phyloP scores from a whole-genome alignment of 2,113 vertebrate genomes.

The Ciconia stormi region DNA sequence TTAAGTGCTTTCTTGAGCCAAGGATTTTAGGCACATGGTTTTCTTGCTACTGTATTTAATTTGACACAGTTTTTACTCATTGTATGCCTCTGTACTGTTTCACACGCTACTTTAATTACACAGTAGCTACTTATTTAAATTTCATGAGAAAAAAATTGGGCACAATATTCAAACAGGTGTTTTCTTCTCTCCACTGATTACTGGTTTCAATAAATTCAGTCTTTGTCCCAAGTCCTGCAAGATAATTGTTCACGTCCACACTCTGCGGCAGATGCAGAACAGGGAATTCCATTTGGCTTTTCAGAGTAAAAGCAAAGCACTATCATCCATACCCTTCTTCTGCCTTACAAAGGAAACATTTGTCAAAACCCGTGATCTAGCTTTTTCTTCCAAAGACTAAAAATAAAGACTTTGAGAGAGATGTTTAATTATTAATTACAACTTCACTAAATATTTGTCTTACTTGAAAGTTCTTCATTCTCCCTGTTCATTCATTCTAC shows the following conservation, averaged over 20 bases:
- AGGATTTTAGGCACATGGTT: constrained; percentile 8
- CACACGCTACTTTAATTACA: constrained; percentile 39
- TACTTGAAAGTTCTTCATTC: not conserved
- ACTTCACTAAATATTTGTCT: constrained; percentile 7
- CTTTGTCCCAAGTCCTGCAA: constrained; percentile 31
- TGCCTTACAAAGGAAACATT: not conserved
- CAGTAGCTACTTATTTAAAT: constrained; percentile 60
- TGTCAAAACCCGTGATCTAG: not conserved
- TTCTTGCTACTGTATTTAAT: constrained; percentile 38
- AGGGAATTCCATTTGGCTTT: not conserved
- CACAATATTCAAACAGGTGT: constrained; percentile 36
- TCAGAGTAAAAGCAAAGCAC: not conserved
- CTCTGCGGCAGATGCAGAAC: not conserved
- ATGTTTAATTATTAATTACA: constrained; percentile 14
- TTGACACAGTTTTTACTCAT: constrained; percentile 50
- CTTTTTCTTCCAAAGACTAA: constrained; percentile 9
- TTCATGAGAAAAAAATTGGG: constrained; percentile 28
- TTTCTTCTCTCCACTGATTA: constrained; percentile 53
- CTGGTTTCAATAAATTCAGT: constrained; percentile 28
- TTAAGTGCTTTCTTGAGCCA: not conserved
- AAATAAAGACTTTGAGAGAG: not conserved
- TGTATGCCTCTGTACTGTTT: not conserved
- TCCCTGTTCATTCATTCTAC: not conserved
- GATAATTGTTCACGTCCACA: not conserved
- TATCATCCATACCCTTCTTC: not conserved